These are phyloP conservation scores for Drepana falcataria DNA, from an alignment of 2,888 invertebrate species.

Conservation along the genomic window DNA sequence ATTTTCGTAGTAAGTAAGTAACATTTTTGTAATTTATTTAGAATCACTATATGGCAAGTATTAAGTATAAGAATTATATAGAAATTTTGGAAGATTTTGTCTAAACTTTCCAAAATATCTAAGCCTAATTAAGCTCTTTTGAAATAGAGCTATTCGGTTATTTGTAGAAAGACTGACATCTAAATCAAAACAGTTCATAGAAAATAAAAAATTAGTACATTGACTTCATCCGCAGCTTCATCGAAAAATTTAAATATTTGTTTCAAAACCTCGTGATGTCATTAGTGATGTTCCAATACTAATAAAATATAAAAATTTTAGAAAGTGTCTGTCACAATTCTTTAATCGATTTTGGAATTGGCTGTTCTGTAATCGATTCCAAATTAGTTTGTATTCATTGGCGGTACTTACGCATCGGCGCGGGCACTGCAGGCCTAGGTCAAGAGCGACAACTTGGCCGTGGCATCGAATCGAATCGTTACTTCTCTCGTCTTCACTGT, in stretches of 20 bases:
- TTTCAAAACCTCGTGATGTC: neutral
- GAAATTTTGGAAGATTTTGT: too few relatives aligned
- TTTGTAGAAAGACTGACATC: neutral
- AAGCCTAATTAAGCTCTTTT: too few relatives aligned
- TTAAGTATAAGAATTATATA: too few relatives aligned
- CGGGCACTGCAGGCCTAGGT: slow-evolving; percentile 40
- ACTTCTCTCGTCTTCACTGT: slow-evolving; percentile 29
- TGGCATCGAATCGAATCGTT: slow-evolving; percentile 43
- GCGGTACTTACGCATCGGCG: slow-evolving; percentile 32
- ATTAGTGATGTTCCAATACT: neutral
- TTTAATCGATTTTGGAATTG: slow-evolving; percentile 11
- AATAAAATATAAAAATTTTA: slow-evolving; percentile 14
- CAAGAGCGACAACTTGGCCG: slow-evolving; percentile 50
- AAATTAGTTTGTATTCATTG: neutral
- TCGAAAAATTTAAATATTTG: neutral
- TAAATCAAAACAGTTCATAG: too few relatives aligned
- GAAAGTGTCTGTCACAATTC: slow-evolving; percentile 22
- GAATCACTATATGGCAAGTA: too few relatives aligned
- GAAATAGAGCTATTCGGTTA: too few relatives aligned
- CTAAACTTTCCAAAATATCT: too few relatives aligned
- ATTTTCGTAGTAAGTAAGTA: too few relatives aligned
- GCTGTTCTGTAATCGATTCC: slow-evolving; percentile 24
- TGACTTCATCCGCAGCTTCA: neutral
- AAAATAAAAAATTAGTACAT: too few relatives aligned
- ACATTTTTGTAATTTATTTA: too few relatives aligned